These are phyloP conservation scores for Hippocampus barbouri DNA, from an alignment of 2,113 vertebrate species.

Conservation along the genomic window DNA sequence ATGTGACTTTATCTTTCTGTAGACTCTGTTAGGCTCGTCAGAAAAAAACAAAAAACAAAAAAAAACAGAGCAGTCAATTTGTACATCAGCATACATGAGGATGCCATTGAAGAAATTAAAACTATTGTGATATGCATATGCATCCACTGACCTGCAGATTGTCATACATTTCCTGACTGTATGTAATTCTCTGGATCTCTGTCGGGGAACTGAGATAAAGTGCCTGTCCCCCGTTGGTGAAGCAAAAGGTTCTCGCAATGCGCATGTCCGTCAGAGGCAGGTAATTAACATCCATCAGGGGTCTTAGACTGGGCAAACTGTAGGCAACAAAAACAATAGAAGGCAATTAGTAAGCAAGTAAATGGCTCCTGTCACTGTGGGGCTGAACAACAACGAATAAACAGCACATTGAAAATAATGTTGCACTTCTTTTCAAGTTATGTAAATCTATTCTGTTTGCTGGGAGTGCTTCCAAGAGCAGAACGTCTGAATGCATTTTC, in stretches of 20 bases:
- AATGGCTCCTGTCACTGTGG: not conserved
- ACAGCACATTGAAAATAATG: not conserved
- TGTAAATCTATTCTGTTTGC: not conserved
- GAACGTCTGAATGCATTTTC: not conserved
- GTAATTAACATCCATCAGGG: conserved; percentile 91
- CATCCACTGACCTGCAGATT: conserved; percentile 83
- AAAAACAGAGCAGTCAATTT: no score
- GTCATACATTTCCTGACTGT: conserved; percentile 98
- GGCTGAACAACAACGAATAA: not conserved
- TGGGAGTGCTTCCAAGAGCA: not conserved
- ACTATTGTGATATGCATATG: not conserved
- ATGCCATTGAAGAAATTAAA: not conserved
- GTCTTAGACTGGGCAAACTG: conserved; percentile 94
- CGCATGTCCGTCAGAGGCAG: conserved; percentile 94
- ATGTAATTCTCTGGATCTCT: conserved; percentile 95
- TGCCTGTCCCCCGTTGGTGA: conserved; percentile 92
- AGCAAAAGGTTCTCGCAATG: conserved; percentile 96
- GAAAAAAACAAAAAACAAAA: not conserved
- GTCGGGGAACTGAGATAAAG: conserved; percentile 95
- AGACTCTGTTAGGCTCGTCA: not conserved
- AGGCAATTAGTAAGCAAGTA: not conserved
- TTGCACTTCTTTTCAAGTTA: not conserved
- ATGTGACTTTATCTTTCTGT: no score
- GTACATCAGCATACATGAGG: not conserved
- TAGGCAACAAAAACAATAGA: conserved; percentile 13